Percentiles rank a stretch among this genome's conserved stretches.
phyloP scores from a whole-genome alignment of 2,888 invertebrate species.

The Cephus pulcher region DNA sequence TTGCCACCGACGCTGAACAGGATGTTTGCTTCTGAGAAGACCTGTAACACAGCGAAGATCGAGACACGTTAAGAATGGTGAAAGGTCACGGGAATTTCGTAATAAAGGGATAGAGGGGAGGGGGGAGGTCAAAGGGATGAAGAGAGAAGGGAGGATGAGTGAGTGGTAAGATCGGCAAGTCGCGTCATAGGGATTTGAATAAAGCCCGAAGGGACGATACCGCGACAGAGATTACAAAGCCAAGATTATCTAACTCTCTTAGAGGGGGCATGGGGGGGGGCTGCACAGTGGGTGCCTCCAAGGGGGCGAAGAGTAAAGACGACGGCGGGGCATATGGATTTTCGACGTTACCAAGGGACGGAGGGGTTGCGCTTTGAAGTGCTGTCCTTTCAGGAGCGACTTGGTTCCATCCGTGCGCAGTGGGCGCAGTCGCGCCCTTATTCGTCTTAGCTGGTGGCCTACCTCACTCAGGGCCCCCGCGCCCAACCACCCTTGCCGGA shows the following conservation, averaged over 20 bases:
- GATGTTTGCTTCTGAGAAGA: slow-evolving; percentile 84
- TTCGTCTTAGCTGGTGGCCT: neutral
- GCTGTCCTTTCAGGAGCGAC: slow-evolving; percentile 52
- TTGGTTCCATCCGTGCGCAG: slow-evolving; percentile 54
- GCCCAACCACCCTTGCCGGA: neutral
- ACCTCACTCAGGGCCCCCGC: neutral
- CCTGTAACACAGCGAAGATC: slow-evolving; percentile 67
- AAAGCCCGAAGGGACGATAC: slow-evolving; percentile 7
- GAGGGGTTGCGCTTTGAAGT: slow-evolving; percentile 47
- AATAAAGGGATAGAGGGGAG: neutral
- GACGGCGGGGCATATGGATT: slow-evolving; percentile 40
- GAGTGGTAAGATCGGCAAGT: neutral
- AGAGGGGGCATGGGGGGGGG: slow-evolving; percentile 11
- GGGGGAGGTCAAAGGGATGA: slow-evolving; percentile 7
- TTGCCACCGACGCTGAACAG: slow-evolving; percentile 86
- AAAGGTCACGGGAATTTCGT: neutral
- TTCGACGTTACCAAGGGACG: slow-evolving; percentile 29
- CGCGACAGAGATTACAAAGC: slow-evolving; percentile 52
- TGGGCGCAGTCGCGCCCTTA: slow-evolving; percentile 29
- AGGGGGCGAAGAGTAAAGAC: slow-evolving; percentile 8
- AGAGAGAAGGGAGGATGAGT: slow-evolving; percentile 1
- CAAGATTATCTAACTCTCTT: slow-evolving; percentile 56
- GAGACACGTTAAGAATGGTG: neutral
- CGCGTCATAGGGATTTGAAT: neutral
- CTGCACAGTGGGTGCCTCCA: slow-evolving; percentile 31